phyloP scores from a whole-genome alignment of 2,888 invertebrate genomes.

The Eristalinus sepulchralis region DNA sequence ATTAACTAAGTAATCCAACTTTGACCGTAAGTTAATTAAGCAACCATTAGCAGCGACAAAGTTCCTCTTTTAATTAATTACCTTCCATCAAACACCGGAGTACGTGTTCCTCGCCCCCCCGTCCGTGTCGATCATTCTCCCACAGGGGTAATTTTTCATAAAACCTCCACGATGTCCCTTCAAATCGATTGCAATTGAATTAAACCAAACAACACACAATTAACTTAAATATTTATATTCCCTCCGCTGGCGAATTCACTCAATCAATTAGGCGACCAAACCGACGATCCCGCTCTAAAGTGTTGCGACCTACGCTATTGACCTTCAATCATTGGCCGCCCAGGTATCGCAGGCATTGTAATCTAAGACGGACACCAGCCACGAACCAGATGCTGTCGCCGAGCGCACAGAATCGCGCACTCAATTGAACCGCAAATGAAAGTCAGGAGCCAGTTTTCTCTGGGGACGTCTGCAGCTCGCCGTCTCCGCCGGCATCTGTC shows the following conservation, averaged over 20 bases:
- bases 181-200: constrained; percentile 31
- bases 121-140: background rate
- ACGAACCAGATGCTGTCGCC: constrained; percentile 1
- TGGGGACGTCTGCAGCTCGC: background rate
- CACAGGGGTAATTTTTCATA: background rate
- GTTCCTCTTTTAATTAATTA: background rate
- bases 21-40: background rate
- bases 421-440: constrained; percentile 61
- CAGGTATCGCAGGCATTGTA: constrained; percentile 46
- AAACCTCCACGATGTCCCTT: background rate
- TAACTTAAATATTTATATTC: constrained; percentile 52
- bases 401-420: background rate
- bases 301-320: constrained; percentile 52
- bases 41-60: background rate
- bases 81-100: background rate
- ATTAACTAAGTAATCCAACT: background rate
- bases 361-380: constrained; percentile 7
- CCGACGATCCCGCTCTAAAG: constrained; percentile 14
- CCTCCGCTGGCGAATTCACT: constrained; percentile 46
- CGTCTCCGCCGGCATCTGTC: background rate
- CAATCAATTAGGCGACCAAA: constrained; percentile 51
- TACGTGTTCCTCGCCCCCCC: background rate
- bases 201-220: constrained; percentile 42
- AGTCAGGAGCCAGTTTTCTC: constrained; percentile 15
- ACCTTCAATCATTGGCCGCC: constrained; percentile 55